Evolutionary conservation across 2,888 invertebrate species (phyloP).

Genomic region (Hirtodrosophila alboralis): DNA sequence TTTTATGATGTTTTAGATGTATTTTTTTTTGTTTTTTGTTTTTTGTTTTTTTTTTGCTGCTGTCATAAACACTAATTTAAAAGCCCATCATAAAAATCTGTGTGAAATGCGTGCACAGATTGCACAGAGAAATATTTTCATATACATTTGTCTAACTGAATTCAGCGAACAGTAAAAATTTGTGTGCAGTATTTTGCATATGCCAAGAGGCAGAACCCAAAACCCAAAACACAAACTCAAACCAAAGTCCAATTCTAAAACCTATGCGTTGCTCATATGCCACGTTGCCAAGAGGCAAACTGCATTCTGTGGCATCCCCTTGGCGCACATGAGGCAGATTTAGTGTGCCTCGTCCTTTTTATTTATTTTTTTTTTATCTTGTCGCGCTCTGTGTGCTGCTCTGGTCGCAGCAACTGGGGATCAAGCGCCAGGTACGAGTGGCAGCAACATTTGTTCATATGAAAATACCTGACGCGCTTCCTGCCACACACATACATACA

Average conservation of each 20-base stretch:
- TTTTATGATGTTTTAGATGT: no score
- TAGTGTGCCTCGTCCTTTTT: constrained; percentile 53
- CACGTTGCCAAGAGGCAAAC: constrained; percentile 35
- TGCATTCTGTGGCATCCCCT: constrained; percentile 37
- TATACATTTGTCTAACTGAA: constrained; percentile 61
- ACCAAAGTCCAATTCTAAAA: constrained; percentile 34
- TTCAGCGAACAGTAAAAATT: constrained; percentile 60
- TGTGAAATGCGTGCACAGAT: constrained; percentile 41
- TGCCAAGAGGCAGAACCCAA: constrained; percentile 31
- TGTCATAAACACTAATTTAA: constrained; percentile 61
- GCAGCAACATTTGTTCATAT: constrained; percentile 68
- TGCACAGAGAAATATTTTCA: constrained; percentile 27
- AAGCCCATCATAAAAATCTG: constrained; percentile 46
- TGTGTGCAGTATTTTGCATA: constrained; percentile 66
- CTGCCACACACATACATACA: constrained; percentile 4
- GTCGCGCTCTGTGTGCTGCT: constrained; percentile 53
- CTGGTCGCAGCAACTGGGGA: constrained; percentile 54
- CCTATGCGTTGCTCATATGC: constrained; percentile 56
- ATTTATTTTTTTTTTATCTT: constrained; percentile 58
- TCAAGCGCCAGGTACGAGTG: constrained; percentile 57
- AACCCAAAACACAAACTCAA: constrained; percentile 13
- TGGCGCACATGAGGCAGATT: constrained; percentile 73
- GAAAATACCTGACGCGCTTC: constrained; percentile 47
- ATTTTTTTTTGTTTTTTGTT: background rate
- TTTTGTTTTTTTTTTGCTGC: constrained; percentile 1